Evolutionary conservation across 2,113 vertebrate species (phyloP).

Genomic region (Nyctereutes procyonoides): DNA sequence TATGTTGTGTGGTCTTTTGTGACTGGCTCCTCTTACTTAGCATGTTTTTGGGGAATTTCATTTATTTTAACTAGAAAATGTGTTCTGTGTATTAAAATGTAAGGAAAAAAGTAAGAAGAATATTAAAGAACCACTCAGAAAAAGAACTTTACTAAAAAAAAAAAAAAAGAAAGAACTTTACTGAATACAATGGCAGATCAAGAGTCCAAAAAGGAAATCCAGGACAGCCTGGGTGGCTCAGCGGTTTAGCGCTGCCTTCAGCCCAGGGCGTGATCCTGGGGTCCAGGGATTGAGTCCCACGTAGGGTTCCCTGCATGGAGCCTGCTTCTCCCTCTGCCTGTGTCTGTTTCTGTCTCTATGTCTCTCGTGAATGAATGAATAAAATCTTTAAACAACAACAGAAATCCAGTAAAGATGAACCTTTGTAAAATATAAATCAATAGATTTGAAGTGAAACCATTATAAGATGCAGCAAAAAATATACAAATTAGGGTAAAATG

Average conservation of each 20-base stretch:
- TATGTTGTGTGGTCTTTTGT: background rate
- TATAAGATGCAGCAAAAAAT: background rate
- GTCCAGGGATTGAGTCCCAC: no score
- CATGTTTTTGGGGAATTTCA: background rate
- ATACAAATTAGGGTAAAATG: background rate
- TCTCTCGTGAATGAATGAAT: no score
- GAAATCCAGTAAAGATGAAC: background rate
- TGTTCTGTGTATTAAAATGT: background rate
- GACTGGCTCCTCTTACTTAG: background rate
- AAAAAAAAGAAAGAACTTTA: background rate
- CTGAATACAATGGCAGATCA: background rate
- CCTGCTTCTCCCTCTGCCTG: no score
- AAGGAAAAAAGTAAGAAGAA: background rate
- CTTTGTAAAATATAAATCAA: constrained; percentile 29
- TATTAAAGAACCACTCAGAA: background rate
- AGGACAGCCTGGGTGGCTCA: background rate
- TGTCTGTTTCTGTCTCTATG: no score
- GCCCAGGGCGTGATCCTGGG: no score
- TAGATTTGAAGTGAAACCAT: background rate
- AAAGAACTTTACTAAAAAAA: background rate
- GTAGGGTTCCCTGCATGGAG: no score
- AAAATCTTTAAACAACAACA: background rate
- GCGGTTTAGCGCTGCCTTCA: no score
- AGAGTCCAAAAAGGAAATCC: background rate
- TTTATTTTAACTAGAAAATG: constrained; percentile 22